Percentiles rank a stretch among this genome's conserved stretches.
Conservation (phyloP, 2,113 vertebrate species). For the Gymnogyps californianus region DNA sequence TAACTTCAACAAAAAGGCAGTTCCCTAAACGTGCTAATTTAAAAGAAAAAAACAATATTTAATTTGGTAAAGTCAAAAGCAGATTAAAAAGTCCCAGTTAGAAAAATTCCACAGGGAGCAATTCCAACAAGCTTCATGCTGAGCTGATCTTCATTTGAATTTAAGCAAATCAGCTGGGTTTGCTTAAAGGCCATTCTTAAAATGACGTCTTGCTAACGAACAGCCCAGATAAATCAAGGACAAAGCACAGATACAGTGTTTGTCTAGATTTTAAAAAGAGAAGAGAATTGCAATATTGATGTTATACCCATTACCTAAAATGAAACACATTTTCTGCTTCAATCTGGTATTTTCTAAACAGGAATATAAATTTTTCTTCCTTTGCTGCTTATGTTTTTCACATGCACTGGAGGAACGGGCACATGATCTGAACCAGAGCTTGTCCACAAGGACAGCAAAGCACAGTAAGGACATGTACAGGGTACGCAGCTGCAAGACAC, state of each 20-base stretch:
- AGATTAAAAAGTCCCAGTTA: neutral
- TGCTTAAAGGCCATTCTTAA: neutral
- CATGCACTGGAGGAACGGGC: neutral
- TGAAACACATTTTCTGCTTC: neutral
- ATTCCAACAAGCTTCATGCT: neutral
- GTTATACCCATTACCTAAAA: neutral
- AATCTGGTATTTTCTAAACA: neutral
- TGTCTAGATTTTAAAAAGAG: neutral
- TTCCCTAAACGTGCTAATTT: neutral
- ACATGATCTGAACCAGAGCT: rapidly evolving
- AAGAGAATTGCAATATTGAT: neutral
- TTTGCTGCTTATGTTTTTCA: neutral
- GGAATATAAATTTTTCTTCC: neutral
- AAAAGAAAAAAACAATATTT: neutral
- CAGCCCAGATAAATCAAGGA: neutral
- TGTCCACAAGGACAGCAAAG: neutral
- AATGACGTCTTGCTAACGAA: neutral
- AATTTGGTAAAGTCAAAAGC: neutral
- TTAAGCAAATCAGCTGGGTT: neutral
- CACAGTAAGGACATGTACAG: neutral
- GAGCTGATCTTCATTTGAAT: neutral
- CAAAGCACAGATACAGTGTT: neutral
- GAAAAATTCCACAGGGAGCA: neutral
- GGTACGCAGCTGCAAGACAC: neutral
- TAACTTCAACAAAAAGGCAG: neutral